These are phyloP conservation scores for Zoroaster sp. DNA, from an alignment of 53 echinoderm and acorn worm species.

Conservation along the genomic window DNA sequence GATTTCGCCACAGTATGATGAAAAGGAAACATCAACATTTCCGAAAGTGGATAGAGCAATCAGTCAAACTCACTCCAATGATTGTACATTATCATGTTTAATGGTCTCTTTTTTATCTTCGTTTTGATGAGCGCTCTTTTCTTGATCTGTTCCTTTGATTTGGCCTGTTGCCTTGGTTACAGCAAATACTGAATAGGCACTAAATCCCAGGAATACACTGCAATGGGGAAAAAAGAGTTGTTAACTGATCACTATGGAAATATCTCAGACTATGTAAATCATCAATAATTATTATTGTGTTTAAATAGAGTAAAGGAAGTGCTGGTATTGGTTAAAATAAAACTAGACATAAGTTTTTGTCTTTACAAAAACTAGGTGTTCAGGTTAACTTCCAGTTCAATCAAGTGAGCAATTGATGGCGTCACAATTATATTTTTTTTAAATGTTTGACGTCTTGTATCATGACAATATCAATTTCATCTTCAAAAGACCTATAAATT, in stretches of 20 bases:
- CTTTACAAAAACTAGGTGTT: not conserved
- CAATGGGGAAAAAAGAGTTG: not conserved
- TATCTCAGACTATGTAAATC: not conserved
- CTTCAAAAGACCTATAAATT: no score
- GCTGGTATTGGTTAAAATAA: no score
- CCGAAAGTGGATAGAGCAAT: no score
- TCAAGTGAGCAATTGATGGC: no score
- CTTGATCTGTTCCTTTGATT: not conserved
- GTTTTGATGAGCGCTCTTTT: not conserved
- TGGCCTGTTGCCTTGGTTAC: slow-evolving; percentile 38
- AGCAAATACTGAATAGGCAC: slow-evolving; percentile 9
- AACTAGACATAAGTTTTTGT: no score
- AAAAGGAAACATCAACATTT: no score
- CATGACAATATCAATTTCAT: no score
- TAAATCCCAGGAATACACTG: slow-evolving; percentile 39
- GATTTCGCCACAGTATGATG: no score
- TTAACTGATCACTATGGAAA: not conserved
- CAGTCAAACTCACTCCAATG: not conserved
- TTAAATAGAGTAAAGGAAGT: no score
- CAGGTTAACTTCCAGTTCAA: not conserved
- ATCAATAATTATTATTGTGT: not conserved
- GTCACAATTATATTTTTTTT: no score
- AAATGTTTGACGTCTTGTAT: no score
- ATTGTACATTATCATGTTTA: not conserved
- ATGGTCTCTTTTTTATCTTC: not conserved